These are phyloP conservation scores for Pantelozetes paolii DNA, from an alignment of 2,888 invertebrate genomes.

Conservation along the genomic window DNA sequence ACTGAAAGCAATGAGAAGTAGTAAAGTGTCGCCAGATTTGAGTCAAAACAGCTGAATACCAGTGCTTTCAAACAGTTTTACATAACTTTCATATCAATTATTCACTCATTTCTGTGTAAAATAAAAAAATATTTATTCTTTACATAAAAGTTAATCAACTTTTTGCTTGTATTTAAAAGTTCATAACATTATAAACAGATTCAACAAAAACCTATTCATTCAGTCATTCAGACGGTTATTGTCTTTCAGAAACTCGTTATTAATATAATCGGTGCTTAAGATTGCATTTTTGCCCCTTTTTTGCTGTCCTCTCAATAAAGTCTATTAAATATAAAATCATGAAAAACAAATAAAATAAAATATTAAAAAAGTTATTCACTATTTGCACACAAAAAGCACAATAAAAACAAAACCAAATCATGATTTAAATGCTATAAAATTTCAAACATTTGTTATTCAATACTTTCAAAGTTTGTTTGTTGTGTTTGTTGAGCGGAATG, in stretches of 20 bases:
- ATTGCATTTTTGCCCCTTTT: neutral
- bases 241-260: constrained; percentile 17
- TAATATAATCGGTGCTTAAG: neutral
- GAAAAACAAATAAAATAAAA: neutral
- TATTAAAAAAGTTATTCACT: neutral
- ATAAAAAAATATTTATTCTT: neutral
- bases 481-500: neutral
- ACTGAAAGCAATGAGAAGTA: constrained; percentile 22
- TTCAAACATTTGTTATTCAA: constrained; percentile 10
- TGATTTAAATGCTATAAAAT: neutral
- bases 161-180: neutral
- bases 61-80: neutral
- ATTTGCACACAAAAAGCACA: neutral
- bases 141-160: constrained; percentile 9
- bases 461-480: neutral
- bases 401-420: neutral
- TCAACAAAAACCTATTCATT: too few relatives aligned
- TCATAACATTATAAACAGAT: neutral
- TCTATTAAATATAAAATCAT: neutral
- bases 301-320: neutral
- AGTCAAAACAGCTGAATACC: constrained; percentile 16
- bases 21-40: constrained; percentile 33
- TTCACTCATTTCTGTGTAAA: neutral
- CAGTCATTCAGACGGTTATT: constrained; percentile 26
- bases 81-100: neutral